Evolutionary conservation across 2,888 invertebrate species (phyloP), one percentile per base, ranked within the genome.

Genomic region (Nudaria mundana): DNA sequence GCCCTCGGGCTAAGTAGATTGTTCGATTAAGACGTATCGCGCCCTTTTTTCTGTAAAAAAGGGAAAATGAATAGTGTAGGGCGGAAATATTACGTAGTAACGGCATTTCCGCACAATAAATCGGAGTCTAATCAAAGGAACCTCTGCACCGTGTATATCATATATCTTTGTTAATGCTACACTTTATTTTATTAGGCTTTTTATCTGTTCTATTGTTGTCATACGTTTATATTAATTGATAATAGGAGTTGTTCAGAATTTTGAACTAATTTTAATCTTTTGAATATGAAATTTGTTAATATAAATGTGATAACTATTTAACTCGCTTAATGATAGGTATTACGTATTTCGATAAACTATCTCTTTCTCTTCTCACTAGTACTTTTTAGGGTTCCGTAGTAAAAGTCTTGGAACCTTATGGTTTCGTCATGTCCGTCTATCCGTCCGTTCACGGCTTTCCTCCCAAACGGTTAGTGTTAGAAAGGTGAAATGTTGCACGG

Each of bases 71-170:
- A 87, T 79, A 80, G 79, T 74, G 71, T 72, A 63, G 77, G 74
- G 81, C 88, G 89, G 89, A 89, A 87, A 88, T 89, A 89, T 89
- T 89, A 89, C 81, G 65, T 71, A 81, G 80, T 83, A 85, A 85
- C 86, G 81, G 83, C 80, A 81, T 89, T 89, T 89, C 89, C 89
- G 89, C 85, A 76, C 89, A 81, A 89, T 89, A 89, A 89, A 89
- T 88, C 81, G 81, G 76, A 78, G 79, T 74, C 86, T 82, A 89
- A 89, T 89, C 89, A 88, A 87, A 87, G 81, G 83, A 82, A 81
- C 71, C 72, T 76, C 74, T 62, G 72, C 70, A 56, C 68, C 56
- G 66, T 60, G 69, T 33, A 63, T 67, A 73, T 63, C 81, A 79
- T 83, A 83, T 84, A 80, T 86, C 83, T 86, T 77, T 85, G 80